These are phyloP conservation scores for Serinus canaria DNA, from an alignment of 2,113 vertebrate genomes.

Conservation along the genomic window DNA sequence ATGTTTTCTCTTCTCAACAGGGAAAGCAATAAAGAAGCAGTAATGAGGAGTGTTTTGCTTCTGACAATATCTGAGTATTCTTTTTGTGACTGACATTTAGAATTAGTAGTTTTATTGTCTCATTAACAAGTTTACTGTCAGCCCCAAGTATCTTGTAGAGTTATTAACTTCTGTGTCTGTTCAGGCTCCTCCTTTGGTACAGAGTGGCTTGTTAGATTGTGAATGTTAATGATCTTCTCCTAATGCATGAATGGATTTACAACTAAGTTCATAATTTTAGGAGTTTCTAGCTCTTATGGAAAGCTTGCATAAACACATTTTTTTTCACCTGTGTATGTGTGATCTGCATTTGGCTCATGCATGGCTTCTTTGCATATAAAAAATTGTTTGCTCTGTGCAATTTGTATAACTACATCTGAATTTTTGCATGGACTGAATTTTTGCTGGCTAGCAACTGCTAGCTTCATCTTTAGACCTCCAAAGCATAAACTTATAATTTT, in stretches of 20 bases:
- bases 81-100: slow-evolving; percentile 51
- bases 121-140: slow-evolving; percentile 70
- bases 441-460: not conserved
- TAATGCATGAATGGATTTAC: not conserved
- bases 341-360: not conserved
- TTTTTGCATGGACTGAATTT: not conserved
- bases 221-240: slow-evolving; percentile 40
- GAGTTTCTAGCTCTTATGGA: not conserved
- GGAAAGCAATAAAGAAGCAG: slow-evolving; percentile 38
- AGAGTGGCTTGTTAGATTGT: slow-evolving; percentile 11
- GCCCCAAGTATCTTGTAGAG: slow-evolving; percentile 20
- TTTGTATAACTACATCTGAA: not conserved
- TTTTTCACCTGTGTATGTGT: not conserved
- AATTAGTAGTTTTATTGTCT: slow-evolving; percentile 58
- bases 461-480: not conserved
- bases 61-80: not conserved
- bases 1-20: not conserved
- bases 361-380: not conserved
- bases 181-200: not conserved
- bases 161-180: slow-evolving; percentile 32
- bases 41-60: slow-evolving; percentile 34
- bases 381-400: not conserved
- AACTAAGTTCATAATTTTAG: not conserved
- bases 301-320: not conserved
- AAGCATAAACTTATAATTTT: not conserved